These are phyloP conservation scores for Pterophyllum scalare DNA, from an alignment of 2,113 vertebrate species.

Conservation along the genomic window DNA sequence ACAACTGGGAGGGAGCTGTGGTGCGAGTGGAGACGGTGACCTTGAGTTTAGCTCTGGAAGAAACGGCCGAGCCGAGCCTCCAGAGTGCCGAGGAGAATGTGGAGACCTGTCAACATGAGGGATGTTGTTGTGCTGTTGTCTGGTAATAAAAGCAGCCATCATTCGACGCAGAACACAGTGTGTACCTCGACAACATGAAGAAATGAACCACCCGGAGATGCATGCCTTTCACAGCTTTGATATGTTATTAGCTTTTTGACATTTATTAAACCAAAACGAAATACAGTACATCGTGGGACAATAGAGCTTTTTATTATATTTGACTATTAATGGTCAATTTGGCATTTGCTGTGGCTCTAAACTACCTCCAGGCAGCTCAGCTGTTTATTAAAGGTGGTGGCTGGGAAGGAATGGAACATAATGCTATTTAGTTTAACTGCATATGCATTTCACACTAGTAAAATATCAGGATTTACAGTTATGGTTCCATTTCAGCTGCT, in stretches of 20 bases:
- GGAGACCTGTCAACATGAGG: conserved; percentile 72
- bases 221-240: conserved; percentile 30
- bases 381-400: conserved; percentile 53
- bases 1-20: conserved; percentile 6
- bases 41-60: conserved; percentile 58
- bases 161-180: conserved; percentile 49
- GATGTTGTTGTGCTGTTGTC: conserved; percentile 63
- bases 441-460: conserved; percentile 49
- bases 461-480: conserved; percentile 60
- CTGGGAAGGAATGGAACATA: conserved; percentile 16
- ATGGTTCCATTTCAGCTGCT: conserved; percentile 39
- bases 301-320: conserved; percentile 55
- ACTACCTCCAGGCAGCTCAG: conserved; percentile 51
- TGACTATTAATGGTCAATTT: conserved; percentile 64
- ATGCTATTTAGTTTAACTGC: conserved; percentile 64
- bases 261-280: conserved; percentile 58
- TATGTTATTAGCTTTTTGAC: conserved; percentile 45
- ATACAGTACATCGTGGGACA: conserved; percentile 53
- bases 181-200: conserved; percentile 27
- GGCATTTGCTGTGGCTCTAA: conserved; percentile 59
- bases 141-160: conserved; percentile 73
- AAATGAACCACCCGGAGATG: conserved; percentile 29
- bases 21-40: conserved; percentile 48
- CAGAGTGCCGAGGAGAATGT: conserved; percentile 60
- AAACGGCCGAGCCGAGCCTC: conserved; percentile 41